Percentiles rank a stretch among this genome's conserved stretches.
Evolutionary conservation across 2,797 vertebrate genomes (phyloP).

Genomic region (Oreonectes daqikongensis): DNA sequence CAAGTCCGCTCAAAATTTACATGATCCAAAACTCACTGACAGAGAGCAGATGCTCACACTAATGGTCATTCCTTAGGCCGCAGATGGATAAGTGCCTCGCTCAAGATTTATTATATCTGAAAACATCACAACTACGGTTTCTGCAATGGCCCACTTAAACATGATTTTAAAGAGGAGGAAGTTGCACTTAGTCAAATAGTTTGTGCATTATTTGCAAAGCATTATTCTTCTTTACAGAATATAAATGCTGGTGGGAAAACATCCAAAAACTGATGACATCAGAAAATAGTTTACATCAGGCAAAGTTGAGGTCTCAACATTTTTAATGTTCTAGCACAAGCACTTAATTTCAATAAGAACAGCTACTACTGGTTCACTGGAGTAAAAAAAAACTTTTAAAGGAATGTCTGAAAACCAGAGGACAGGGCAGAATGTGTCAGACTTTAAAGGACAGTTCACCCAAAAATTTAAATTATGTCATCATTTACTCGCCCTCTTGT

Average conservation of each 20-base stretch:
- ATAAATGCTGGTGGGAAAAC: background rate
- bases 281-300: slow-evolving; percentile 7
- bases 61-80: background rate
- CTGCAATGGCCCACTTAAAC: background rate
- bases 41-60: slow-evolving; percentile 18
- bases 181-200: no score
- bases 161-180: slow-evolving; percentile 29
- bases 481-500: no score
- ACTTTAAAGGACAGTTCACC: no score
- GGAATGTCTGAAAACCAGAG: slow-evolving; percentile 6
- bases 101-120: slow-evolving; percentile 18
- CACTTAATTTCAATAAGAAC: no score
- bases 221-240: slow-evolving; percentile 7
- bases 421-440: slow-evolving; percentile 19
- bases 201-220: slow-evolving; percentile 23
- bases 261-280: background rate
- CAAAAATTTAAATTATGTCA: no score
- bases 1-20: slow-evolving; percentile 10
- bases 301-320: slow-evolving; percentile 8
- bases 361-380: background rate
- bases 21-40: slow-evolving; percentile 15
- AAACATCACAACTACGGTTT: background rate
- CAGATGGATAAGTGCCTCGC: background rate
- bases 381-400: slow-evolving; percentile 36
- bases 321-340: no score